Conservation (phyloP, 2,888 invertebrate species). For the Xanthostigma xanthostigma region DNA sequence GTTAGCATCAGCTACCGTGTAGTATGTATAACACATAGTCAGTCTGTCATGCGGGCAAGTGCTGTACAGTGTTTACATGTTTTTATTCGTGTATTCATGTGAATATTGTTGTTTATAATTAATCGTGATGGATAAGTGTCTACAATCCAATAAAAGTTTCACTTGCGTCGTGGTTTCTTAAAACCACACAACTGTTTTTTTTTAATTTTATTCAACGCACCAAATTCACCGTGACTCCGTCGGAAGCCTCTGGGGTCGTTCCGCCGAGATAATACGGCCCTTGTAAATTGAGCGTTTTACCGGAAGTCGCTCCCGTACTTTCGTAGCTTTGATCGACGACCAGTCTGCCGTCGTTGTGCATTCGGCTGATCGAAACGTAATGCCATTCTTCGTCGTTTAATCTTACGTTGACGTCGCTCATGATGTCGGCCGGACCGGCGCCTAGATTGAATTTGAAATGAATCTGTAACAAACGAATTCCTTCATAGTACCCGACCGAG, state of each 20-base stretch:
- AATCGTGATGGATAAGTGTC: too few species aligned
- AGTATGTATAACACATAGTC: too few species aligned
- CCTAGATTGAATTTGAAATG: constrained; percentile 60
- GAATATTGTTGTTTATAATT: too few species aligned
- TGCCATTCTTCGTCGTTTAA: constrained; percentile 75
- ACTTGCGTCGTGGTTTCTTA: too few species aligned
- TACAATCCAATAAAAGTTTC: too few species aligned
- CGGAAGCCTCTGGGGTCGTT: constrained; percentile 34
- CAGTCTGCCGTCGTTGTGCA: constrained; percentile 45
- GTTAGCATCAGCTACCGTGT: too few species aligned
- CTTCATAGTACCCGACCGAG: too few species aligned
- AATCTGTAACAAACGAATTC: constrained; percentile 30
- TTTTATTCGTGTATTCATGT: too few species aligned
- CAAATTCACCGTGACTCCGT: constrained; percentile 26
- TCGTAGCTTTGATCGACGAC: constrained; percentile 45
- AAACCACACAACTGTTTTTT: too few species aligned
- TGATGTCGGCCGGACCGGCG: constrained; percentile 30
- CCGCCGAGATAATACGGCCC: constrained; percentile 75
- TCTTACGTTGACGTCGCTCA: constrained; percentile 24
- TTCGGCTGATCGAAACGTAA: constrained; percentile 48
- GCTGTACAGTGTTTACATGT: too few species aligned
- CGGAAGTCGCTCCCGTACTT: constrained; percentile 36
- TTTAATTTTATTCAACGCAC: too few species aligned
- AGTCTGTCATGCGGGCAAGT: too few species aligned
- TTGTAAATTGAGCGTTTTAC: constrained; percentile 40